These are phyloP conservation scores for Zele albiditarsus DNA, from an alignment of 2,888 invertebrate species.

Conservation along the genomic window DNA sequence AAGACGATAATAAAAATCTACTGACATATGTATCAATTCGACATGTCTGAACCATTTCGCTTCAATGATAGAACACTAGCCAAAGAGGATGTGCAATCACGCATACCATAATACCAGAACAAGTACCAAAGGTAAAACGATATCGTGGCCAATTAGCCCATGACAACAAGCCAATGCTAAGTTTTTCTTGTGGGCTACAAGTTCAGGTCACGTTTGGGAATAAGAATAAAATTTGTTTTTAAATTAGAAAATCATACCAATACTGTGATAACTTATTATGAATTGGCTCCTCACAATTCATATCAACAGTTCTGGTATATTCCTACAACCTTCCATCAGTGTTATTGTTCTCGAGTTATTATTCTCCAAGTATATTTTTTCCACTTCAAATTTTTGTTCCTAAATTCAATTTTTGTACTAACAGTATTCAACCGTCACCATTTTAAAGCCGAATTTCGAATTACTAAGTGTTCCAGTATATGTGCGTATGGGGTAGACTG, in stretches of 20 bases:
- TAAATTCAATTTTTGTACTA: too few relatives aligned
- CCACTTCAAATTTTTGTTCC: too few relatives aligned
- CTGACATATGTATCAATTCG: too few relatives aligned
- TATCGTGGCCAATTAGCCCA: not conserved
- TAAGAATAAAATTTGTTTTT: too few relatives aligned
- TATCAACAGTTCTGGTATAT: too few relatives aligned
- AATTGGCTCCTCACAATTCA: too few relatives aligned
- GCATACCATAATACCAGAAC: constrained; percentile 16
- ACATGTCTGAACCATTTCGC: not conserved
- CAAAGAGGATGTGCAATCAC: constrained; percentile 3
- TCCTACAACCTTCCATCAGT: too few relatives aligned
- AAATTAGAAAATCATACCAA: not conserved
- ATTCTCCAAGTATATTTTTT: too few relatives aligned
- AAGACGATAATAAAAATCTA: too few relatives aligned
- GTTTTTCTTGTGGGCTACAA: not conserved
- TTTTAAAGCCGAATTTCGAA: not conserved
- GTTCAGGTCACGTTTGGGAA: not conserved
- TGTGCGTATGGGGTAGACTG: not conserved
- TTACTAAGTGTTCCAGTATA: not conserved
- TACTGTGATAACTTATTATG: too few relatives aligned
- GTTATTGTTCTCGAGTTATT: too few relatives aligned
- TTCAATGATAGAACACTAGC: not conserved
- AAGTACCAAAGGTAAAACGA: not conserved
- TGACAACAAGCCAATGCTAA: constrained; percentile 14
- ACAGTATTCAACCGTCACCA: too few relatives aligned